Conservation (phyloP, 53 echinoderm and acorn worm genomes). For the Paracentrotus lividus region DNA sequence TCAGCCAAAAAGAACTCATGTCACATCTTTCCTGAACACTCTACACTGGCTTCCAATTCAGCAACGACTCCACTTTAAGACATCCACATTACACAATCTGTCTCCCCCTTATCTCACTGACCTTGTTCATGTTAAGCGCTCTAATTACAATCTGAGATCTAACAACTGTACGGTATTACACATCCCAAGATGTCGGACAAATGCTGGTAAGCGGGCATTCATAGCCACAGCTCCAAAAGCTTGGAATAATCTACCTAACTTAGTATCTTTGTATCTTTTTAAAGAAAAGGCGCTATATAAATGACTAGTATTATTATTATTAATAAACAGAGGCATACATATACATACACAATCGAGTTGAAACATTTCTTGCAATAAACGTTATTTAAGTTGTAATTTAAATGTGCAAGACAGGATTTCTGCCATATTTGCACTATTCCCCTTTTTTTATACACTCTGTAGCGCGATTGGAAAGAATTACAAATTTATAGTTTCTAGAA, state of each 20-base stretch:
- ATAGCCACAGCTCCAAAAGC: not conserved
- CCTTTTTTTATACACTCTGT: too few relatives aligned
- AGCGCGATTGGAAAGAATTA: too few relatives aligned
- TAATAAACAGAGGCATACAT: too few relatives aligned
- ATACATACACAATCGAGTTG: too few relatives aligned
- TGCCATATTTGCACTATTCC: too few relatives aligned
- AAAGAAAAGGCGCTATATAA: too few relatives aligned
- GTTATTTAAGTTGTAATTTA: too few relatives aligned
- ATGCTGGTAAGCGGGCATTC: slow-evolving; percentile 6
- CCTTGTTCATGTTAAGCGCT: not conserved
- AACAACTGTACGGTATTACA: not conserved
- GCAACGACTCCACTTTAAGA: not conserved
- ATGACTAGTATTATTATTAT: too few relatives aligned
- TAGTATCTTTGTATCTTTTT: too few relatives aligned
- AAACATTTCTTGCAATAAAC: too few relatives aligned
- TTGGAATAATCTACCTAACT: not conserved
- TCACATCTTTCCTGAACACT: not conserved
- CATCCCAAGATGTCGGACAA: not conserved
- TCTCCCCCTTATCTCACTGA: not conserved
- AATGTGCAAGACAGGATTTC: too few relatives aligned
- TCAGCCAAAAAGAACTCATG: not conserved
- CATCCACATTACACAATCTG: not conserved
- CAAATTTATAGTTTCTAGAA: too few relatives aligned
- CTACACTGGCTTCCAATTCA: not conserved
- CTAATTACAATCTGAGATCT: not conserved